Percentiles rank a stretch among this genome's conserved stretches.
These are phyloP conservation scores for Pogonophryne albipinna DNA, from an alignment of 2,797 vertebrate genomes.

Conservation along the genomic window DNA sequence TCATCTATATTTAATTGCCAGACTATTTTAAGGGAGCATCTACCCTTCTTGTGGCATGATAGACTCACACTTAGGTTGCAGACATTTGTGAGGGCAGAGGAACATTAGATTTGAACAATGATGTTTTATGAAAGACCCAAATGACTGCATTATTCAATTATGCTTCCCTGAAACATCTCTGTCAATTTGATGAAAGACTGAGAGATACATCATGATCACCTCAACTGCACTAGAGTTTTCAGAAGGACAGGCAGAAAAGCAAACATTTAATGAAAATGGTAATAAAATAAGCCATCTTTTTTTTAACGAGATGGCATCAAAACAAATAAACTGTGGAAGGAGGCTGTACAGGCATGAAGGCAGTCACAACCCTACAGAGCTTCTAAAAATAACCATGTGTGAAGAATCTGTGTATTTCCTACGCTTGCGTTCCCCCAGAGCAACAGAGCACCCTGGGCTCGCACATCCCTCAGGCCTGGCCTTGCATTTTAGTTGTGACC, in stretches of 20 bases:
- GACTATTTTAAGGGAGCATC: conserved; percentile 79
- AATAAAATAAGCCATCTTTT: conserved; percentile 48
- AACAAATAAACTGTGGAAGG: conserved; percentile 60
- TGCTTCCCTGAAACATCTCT: conserved; percentile 34
- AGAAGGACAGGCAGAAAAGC: conserved; percentile 26
- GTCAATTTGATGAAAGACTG: conserved; percentile 10
- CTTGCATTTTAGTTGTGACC: conserved; percentile 78
- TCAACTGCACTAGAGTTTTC: conserved; percentile 22
- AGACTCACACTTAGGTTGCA: conserved; percentile 32
- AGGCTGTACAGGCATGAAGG: conserved; percentile 34
- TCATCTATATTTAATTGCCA: conserved; percentile 81
- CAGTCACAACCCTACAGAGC: conserved; percentile 38
- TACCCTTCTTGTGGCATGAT: conserved; percentile 67
- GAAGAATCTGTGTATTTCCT: conserved; percentile 79
- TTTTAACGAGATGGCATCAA: conserved; percentile 48
- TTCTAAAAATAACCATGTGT: conserved; percentile 81
- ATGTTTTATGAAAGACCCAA: conserved; percentile 25
- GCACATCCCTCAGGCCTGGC: conserved; percentile 56
- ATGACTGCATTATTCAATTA: conserved; percentile 35
- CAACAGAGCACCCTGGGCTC: conserved; percentile 61
- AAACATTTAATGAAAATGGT: not conserved
- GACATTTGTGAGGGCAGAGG: conserved; percentile 51
- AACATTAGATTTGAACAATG: conserved; percentile 44
- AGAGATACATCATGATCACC: conserved; percentile 30
- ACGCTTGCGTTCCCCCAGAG: conserved; percentile 60